Base-by-base conservation (phyloP, 2,888 invertebrate species). In the Cosmia pyralina region DNA sequence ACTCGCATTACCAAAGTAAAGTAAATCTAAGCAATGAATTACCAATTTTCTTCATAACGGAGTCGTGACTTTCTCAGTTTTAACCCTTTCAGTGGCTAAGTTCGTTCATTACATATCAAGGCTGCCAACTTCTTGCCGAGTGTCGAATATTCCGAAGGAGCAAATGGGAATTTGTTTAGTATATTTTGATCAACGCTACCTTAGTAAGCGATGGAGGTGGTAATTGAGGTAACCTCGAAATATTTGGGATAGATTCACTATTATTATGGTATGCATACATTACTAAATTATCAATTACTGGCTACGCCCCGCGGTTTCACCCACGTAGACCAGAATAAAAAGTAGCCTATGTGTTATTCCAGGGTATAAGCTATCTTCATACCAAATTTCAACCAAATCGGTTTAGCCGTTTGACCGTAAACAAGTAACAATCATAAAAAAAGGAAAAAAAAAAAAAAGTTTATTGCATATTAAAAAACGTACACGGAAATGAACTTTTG, bases 11-110 rank as follows among this genome's bases (percentile, higher is more conserved):
- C 88, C 82, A 69, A 82, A 89, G 90, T 85, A 88, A 91, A 91
- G 89, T 90, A 88, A 90, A 91, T 89, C 88, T 88, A 91, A 91
- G 91, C 92, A 93, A 93, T 93, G 92, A 93, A 93, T 93, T 92
- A 93, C 92, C 90, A 92, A 93, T 93, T 93, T 93, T 90, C 90
- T 91, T 92, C 91, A 91, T 90, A 91, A 90, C 91, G 90, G 90
- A 92, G 90, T 91, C 91, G 87, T 84, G 90, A 92, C 89, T 92
- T 92, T 91, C 86, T 83, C 90, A 90, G 89, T 91, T 92, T 91
- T 90, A 92, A 92, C 92, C 93, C 93, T 92, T 93, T 93, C 91
- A 90, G 88, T 89, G 90, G 88, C 87, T 87, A 93, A 93, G 92
- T 93, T 94, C 89, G 89, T 91, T 94, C 93, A 93, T 94, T 93